Conservation (phyloP, 2,888 invertebrate species). For the Idaea dimidiata region DNA sequence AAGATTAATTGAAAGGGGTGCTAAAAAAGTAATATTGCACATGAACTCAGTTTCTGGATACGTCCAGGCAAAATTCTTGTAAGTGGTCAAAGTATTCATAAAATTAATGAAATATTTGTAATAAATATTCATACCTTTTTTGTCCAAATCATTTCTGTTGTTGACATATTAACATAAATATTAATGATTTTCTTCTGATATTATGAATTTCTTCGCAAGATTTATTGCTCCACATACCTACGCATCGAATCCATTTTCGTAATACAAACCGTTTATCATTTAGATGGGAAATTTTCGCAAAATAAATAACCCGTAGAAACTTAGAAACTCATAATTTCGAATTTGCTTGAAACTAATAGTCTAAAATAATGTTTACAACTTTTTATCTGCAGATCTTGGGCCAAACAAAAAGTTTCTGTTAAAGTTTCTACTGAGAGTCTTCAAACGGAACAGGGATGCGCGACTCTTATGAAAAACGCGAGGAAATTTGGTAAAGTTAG, state of each 20-base stretch:
- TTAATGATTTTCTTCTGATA: no score
- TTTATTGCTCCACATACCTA: not conserved
- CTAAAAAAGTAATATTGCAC: slow-evolving; percentile 37
- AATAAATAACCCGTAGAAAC: not conserved
- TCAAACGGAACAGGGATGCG: slow-evolving; percentile 40
- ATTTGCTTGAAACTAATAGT: slow-evolving; percentile 4
- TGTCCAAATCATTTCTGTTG: no score
- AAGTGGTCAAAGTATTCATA: slow-evolving; percentile 19
- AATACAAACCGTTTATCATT: not conserved
- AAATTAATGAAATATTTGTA: slow-evolving; percentile 1
- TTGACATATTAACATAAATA: no score
- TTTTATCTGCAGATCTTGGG: slow-evolving; percentile 38
- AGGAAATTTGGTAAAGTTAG: slow-evolving; percentile 45
- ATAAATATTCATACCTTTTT: not conserved
- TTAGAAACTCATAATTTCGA: not conserved
- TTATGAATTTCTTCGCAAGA: no score
- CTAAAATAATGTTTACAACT: slow-evolving; percentile 19
- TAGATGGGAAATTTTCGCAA: no score
- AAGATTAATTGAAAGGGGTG: slow-evolving; percentile 36
- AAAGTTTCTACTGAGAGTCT: slow-evolving; percentile 46
- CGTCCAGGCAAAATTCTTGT: slow-evolving; percentile 34
- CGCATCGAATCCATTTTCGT: not conserved
- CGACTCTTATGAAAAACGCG: slow-evolving; percentile 41
- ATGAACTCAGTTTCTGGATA: slow-evolving; percentile 35
- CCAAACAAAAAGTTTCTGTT: slow-evolving; percentile 36